Percentiles rank a stretch among this genome's conserved stretches.
Conservation (phyloP, 2,797 vertebrate species). For the Limosa lapponica region DNA sequence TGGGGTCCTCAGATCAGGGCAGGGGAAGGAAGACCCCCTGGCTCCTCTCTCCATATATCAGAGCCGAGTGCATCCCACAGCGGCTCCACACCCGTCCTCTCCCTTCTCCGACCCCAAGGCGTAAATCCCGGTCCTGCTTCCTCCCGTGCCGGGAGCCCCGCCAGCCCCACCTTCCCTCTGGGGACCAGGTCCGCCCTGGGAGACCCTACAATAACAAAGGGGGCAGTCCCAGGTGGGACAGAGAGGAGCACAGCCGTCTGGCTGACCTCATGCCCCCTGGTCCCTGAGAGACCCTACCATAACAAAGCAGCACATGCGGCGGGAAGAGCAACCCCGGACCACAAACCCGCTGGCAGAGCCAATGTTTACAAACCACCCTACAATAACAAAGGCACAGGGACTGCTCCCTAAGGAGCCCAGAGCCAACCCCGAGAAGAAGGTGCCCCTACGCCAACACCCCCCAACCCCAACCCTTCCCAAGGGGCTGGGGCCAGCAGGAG, state of each 20-base stretch:
- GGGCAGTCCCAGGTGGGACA: background rate
- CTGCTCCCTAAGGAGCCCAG: background rate
- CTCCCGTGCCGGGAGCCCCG: background rate
- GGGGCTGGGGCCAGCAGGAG: background rate
- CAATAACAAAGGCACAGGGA: background rate
- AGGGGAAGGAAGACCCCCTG: background rate
- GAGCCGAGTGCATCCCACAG: rapidly evolving
- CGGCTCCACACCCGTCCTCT: rapidly evolving
- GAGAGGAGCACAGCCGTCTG: rapidly evolving
- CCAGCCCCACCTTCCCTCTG: background rate
- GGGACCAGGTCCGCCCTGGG: background rate
- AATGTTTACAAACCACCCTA: background rate
- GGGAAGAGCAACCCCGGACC: background rate
- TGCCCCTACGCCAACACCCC: background rate
- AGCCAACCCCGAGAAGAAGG: background rate
- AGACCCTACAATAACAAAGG: background rate
- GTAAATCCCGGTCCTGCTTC: background rate
- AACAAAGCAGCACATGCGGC: background rate
- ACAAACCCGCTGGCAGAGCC: background rate
- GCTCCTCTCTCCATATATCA: background rate
- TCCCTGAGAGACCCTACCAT: background rate
- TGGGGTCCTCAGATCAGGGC: no score
- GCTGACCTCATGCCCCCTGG: rapidly evolving
- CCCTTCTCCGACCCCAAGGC: background rate
- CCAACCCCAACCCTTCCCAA: background rate